phyloP scores from a whole-genome alignment of 2,888 invertebrate genomes.

The Caenorhabditis doughertyi region DNA sequence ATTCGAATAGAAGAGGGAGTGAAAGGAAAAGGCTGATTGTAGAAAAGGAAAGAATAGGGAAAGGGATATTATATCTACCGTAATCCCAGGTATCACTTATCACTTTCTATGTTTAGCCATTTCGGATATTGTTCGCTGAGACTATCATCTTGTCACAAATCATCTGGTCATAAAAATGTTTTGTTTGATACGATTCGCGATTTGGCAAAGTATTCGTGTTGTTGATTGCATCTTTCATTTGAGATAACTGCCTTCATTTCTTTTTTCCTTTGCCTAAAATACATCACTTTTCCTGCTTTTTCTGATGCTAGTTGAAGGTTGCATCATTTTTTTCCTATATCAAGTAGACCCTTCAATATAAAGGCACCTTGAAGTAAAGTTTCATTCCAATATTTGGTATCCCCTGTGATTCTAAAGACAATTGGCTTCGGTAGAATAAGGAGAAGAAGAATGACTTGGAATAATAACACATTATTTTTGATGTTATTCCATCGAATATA shows the following conservation, averaged over 20 bases:
- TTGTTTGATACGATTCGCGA: not conserved
- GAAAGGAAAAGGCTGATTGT: constrained; percentile 11
- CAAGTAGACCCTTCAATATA: too few species aligned
- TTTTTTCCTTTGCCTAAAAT: too few species aligned
- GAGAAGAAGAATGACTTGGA: too few species aligned
- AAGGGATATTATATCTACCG: not conserved
- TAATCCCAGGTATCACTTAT: constrained; percentile 2
- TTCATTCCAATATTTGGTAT: too few species aligned
- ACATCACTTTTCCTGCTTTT: too few species aligned
- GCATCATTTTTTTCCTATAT: too few species aligned
- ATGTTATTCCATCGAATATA: too few species aligned
- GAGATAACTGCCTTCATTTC: not conserved
- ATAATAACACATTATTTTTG: too few species aligned
- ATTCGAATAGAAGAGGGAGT: not conserved
- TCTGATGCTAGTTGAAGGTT: too few species aligned
- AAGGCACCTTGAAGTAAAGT: too few species aligned
- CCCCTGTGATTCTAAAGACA: too few species aligned
- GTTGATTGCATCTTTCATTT: not conserved
- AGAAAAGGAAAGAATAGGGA: constrained; percentile 3
- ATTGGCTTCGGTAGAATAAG: too few species aligned
- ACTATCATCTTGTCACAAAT: constrained; percentile 16
- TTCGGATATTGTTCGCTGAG: constrained; percentile 1
- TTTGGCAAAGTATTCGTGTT: not conserved
- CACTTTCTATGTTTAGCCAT: constrained; percentile 10
- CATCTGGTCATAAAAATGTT: constrained; percentile 12